Percentiles rank a stretch among this genome's conserved stretches.
phyloP scores from a whole-genome alignment of 2,113 vertebrate species.

The Craseonycteris thonglongyai region DNA sequence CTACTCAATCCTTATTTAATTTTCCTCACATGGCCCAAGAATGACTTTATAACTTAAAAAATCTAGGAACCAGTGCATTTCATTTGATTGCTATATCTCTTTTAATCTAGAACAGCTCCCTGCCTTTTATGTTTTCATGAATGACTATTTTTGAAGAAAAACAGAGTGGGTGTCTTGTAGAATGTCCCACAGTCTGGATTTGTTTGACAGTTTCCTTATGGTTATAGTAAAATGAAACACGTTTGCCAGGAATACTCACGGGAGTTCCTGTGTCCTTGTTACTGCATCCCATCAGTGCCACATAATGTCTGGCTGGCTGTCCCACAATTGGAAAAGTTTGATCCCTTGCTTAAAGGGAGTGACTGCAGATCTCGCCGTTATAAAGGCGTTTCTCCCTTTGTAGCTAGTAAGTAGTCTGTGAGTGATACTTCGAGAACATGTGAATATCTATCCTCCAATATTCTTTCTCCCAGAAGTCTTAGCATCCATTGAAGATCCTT shows the following conservation, averaged over 20 bases:
- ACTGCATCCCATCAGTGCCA: background rate
- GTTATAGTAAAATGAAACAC: background rate
- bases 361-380: background rate
- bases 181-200: background rate
- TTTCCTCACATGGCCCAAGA: background rate
- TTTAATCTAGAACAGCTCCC: background rate
- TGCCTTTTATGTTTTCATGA: background rate
- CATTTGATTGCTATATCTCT: background rate
- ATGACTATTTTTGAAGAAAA: background rate
- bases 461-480: background rate
- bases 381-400: background rate
- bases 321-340: background rate
- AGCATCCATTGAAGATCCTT: background rate
- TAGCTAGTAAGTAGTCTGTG: background rate
- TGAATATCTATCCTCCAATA: background rate
- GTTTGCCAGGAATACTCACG: background rate
- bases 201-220: background rate
- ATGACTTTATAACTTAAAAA: background rate
- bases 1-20: background rate
- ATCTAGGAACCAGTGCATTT: background rate
- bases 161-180: background rate
- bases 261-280: background rate
- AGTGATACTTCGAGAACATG: background rate
- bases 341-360: background rate
- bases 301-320: fast-evolving